Percentiles rank a stretch among this genome's conserved stretches.
Conservation (phyloP, 2,797 vertebrate genomes). For the Amniataba percoides region DNA sequence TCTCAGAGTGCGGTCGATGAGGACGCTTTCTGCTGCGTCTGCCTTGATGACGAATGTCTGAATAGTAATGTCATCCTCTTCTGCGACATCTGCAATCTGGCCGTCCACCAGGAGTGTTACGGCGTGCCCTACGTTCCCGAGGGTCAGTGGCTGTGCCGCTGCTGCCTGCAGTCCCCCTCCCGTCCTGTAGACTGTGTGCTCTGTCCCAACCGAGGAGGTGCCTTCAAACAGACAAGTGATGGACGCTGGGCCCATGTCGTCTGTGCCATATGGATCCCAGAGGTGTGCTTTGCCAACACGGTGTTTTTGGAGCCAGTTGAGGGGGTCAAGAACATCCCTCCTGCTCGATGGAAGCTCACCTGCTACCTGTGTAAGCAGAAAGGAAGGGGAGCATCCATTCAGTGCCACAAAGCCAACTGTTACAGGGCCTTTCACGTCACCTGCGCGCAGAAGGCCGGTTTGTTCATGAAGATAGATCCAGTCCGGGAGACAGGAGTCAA, state of each 20-base stretch:
- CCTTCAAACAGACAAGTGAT: constrained; percentile 98
- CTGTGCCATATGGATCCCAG: constrained; percentile 99
- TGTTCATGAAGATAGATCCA: constrained; percentile 99
- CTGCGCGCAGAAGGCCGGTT: constrained; percentile 94
- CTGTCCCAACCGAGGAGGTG: constrained; percentile 97
- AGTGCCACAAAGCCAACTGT: constrained; percentile 99
- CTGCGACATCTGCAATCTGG: constrained; percentile 98
- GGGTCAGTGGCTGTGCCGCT: constrained; percentile 98
- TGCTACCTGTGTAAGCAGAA: constrained; percentile 98
- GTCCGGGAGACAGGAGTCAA: constrained; percentile 94
- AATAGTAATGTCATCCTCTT: constrained; percentile 99
- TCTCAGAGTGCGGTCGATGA: constrained; percentile 93
- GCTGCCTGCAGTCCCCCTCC: constrained; percentile 96
- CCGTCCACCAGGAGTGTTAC: constrained; percentile 98
- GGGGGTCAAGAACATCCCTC: constrained; percentile 95
- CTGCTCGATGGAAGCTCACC: constrained; percentile 96
- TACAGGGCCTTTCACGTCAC: constrained; percentile 98
- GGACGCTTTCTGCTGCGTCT: constrained; percentile 97
- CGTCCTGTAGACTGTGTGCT: constrained; percentile 96
- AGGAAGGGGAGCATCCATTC: constrained; percentile 95
- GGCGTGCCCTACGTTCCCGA: constrained; percentile 99
- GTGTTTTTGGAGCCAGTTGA: constrained; percentile 98
- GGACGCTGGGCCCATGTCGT: constrained; percentile 99
- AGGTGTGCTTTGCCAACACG: constrained; percentile 98
- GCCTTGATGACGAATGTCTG: constrained; percentile 97